Evolutionary conservation across 1,140 invertebrate genomes (phyloP).

Genomic region (Trichonephila clavata): DNA sequence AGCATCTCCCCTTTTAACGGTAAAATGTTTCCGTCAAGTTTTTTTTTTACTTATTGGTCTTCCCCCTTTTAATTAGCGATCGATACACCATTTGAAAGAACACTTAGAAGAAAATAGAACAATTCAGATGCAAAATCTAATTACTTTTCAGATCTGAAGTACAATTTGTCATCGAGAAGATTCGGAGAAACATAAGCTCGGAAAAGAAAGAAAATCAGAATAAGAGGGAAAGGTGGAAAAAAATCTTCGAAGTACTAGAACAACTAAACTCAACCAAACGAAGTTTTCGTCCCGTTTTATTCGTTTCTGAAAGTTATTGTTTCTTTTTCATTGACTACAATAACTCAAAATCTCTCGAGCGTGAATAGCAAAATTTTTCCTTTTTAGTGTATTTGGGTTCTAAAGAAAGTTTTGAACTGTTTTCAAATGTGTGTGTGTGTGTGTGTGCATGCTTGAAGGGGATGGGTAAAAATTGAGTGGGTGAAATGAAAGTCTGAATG

Average conservation of each 20-base stretch:
- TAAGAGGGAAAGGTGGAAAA: conserved; percentile 27
- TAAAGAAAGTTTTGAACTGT: conserved; percentile 60
- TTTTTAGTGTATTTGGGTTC: conserved; percentile 66
- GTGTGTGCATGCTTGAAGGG: background rate
- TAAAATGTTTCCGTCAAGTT: background rate
- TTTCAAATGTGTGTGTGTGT: conserved; percentile 25
- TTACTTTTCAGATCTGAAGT: conserved; percentile 46
- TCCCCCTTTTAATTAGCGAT: conserved; percentile 48
- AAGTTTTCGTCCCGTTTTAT: conserved; percentile 72
- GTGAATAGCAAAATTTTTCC: conserved; percentile 73
- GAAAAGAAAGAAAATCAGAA: conserved; percentile 28
- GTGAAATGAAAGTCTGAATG: background rate
- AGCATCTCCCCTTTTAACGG: conserved; percentile 6
- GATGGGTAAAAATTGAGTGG: background rate
- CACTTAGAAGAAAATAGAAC: conserved; percentile 39
- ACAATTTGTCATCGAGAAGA: conserved; percentile 62
- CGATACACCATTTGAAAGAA: conserved; percentile 64
- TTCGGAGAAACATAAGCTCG: conserved; percentile 44
- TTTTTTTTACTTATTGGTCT: conserved; percentile 11
- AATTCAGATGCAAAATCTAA: conserved; percentile 62
- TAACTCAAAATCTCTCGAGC: conserved; percentile 71
- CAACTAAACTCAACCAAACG: conserved; percentile 71
- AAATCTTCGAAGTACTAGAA: conserved; percentile 25
- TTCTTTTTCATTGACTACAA: conserved; percentile 76
- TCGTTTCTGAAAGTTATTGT: conserved; percentile 71